A percentile compares a stretch with the other conserved stretches of the same genome.
Conservation (phyloP, 2,888 invertebrate species). For the Acleris holmiana region DNA sequence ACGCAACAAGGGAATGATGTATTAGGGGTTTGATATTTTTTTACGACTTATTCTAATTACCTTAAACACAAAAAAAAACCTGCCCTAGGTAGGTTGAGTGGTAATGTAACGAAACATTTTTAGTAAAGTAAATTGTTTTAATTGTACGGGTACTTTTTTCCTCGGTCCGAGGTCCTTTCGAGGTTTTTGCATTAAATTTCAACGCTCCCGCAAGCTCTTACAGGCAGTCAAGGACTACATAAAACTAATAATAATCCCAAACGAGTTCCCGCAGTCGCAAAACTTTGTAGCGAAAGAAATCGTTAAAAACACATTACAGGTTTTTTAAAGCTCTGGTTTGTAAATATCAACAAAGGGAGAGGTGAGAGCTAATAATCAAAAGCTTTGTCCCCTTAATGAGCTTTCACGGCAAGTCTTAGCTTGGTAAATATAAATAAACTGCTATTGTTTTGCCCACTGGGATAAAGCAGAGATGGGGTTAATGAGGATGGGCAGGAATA, state of each 20-base stretch:
- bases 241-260: conserved; percentile 24
- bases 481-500: conserved; percentile 1
- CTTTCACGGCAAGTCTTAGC: conserved; percentile 57
- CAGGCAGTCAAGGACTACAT: background rate
- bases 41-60: no score
- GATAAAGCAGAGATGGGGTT: background rate
- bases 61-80: no score
- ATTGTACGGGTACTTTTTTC: no score
- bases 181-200: background rate
- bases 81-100: no score
- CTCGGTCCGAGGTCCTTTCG: no score
- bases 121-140: no score
- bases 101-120: no score
- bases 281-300: conserved; percentile 40
- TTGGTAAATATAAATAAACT: conserved; percentile 60
- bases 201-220: background rate
- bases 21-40: no score
- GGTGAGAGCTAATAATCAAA: conserved; percentile 66
- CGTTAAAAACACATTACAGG: conserved; percentile 44
- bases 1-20: no score
- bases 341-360: conserved; percentile 61
- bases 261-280: conserved; percentile 15
- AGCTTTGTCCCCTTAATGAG: conserved; percentile 65
- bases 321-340: conserved; percentile 49
- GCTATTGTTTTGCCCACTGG: conserved; percentile 53